Conservation (phyloP, 2,888 invertebrate genomes). For the Leptodirus hochenwartii region DNA sequence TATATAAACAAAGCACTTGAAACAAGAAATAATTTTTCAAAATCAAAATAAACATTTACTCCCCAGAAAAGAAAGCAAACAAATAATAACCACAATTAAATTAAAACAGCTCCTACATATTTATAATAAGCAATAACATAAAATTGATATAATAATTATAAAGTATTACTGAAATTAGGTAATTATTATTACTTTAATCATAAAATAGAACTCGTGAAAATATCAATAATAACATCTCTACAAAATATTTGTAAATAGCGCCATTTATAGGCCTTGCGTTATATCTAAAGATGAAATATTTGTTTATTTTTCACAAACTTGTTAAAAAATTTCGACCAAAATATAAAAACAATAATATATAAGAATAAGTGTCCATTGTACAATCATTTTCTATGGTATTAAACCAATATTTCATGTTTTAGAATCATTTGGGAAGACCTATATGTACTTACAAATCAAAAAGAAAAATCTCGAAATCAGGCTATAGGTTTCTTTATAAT, state of each 20-base stretch:
- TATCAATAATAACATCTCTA: slow-evolving; percentile 10
- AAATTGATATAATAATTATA: slow-evolving; percentile 6
- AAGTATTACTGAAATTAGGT: no score
- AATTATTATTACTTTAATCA: slow-evolving; percentile 9
- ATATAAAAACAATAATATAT: slow-evolving; percentile 4
- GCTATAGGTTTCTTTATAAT: no score
- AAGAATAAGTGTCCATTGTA: neutral
- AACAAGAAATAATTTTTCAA: slow-evolving; percentile 7
- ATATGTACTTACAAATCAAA: no score
- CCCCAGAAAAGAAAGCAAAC: slow-evolving; percentile 7
- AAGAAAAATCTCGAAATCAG: no score
- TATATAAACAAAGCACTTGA: no score
- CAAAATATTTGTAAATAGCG: slow-evolving; percentile 6
- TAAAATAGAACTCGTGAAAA: no score
- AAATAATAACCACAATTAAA: slow-evolving; percentile 6
- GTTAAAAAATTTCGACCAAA: slow-evolving; percentile 8
- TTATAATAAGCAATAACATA: no score
- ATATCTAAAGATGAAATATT: slow-evolving; percentile 3
- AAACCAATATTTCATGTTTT: no score
- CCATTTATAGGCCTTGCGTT: slow-evolving; percentile 9
- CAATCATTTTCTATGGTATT: neutral
- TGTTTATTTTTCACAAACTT: slow-evolving; percentile 5
- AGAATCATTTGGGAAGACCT: no score
- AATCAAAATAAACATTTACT: slow-evolving; percentile 8
- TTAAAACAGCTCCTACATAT: neutral